Conservation (phyloP, 2,888 invertebrate genomes). For the Antitype chi region DNA sequence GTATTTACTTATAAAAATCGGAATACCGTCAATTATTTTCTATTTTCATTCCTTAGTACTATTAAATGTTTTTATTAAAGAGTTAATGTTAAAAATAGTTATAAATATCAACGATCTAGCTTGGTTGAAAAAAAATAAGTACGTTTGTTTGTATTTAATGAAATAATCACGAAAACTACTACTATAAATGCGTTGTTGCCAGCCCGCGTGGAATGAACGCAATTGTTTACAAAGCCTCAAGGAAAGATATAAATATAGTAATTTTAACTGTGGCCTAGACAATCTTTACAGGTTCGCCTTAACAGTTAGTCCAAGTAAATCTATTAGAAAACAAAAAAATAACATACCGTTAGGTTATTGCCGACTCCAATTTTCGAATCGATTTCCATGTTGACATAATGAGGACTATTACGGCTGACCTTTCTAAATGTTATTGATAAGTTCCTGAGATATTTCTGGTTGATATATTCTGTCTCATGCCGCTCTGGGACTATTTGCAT, state of each 20-base stretch:
- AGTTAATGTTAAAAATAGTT: too few species aligned
- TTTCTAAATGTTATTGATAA: constrained; percentile 56
- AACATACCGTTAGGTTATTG: constrained; percentile 63
- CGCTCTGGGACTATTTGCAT: constrained; percentile 63
- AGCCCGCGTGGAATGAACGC: too few species aligned
- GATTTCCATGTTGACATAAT: constrained; percentile 59
- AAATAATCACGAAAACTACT: too few species aligned
- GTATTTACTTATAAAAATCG: too few species aligned
- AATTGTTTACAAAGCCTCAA: not conserved
- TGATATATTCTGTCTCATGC: constrained; percentile 62
- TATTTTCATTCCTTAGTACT: too few species aligned
- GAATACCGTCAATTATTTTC: too few species aligned
- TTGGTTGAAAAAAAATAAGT: too few species aligned
- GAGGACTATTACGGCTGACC: constrained; percentile 60
- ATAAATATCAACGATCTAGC: too few species aligned
- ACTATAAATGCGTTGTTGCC: too few species aligned
- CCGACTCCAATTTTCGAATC: constrained; percentile 48
- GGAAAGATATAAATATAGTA: not conserved
- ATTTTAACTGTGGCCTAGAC: not conserved
- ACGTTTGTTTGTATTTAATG: too few species aligned
- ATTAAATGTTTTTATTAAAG: too few species aligned
- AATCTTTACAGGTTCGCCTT: too few species aligned
- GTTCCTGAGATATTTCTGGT: constrained; percentile 57
- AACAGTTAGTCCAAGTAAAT: not conserved
- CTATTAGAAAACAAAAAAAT: not conserved